Conservation (phyloP, 1,140 invertebrate genomes). For the Portunus trituberculatus region DNA sequence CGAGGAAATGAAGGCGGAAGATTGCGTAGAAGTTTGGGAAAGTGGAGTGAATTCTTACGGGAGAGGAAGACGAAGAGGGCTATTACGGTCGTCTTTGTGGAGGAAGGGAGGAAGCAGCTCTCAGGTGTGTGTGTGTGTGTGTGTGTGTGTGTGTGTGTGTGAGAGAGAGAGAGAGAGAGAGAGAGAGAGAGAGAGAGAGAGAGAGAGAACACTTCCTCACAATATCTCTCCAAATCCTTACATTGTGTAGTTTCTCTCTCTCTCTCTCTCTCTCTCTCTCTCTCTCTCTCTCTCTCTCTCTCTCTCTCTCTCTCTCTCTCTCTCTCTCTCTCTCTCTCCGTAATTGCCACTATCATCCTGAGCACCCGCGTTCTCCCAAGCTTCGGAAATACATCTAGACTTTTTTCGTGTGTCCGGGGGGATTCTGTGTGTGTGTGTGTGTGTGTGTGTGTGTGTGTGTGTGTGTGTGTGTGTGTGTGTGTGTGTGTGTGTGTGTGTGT, state of each 20-base stretch:
- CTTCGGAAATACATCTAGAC: slow-evolving; percentile 6
- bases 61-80: slow-evolving; percentile 9
- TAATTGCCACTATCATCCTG: slow-evolving; percentile 22
- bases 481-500: neutral
- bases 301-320: neutral
- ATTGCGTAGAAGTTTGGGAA: neutral
- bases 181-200: neutral
- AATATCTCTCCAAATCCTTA: neutral
- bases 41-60: slow-evolving; percentile 6
- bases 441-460: neutral
- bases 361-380: slow-evolving; percentile 16
- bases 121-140: neutral
- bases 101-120: neutral
- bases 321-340: neutral
- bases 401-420: neutral
- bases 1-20: neutral
- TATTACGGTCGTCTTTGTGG: neutral
- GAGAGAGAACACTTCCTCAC: neutral
- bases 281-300: neutral
- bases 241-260: too few relatives aligned
- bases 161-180: neutral
- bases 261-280: too few relatives aligned
- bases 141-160: neutral
- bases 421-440: neutral
- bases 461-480: neutral